Conservation (phyloP, 2,113 vertebrate genomes). For the Gymnogyps californianus region DNA sequence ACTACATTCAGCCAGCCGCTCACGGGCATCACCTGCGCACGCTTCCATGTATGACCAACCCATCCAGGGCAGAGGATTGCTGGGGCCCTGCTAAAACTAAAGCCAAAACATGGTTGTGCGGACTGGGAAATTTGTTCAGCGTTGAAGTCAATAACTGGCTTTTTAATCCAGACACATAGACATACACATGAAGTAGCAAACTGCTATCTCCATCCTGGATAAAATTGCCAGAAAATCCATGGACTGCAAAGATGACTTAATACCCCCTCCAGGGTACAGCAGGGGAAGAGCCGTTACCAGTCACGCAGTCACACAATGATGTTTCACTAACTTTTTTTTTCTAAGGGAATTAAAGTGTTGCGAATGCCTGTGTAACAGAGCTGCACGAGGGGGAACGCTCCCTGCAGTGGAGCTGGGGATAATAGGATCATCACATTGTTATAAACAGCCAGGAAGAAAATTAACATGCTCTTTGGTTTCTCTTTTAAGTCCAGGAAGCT, state of each 20-base stretch:
- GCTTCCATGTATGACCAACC: fast-evolving
- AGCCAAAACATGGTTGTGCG: not conserved
- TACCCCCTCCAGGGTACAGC: not conserved
- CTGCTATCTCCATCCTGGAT: not conserved
- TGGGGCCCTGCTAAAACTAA: not conserved
- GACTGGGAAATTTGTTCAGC: not conserved
- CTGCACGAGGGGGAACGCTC: not conserved
- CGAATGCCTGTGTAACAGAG: not conserved
- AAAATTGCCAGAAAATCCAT: not conserved
- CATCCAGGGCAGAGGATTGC: not conserved
- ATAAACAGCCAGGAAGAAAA: slow-evolving; percentile 15
- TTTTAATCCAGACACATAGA: not conserved
- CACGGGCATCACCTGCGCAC: fast-evolving
- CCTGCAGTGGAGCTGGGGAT: not conserved
- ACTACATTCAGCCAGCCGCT: fast-evolving
- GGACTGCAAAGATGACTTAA: not conserved
- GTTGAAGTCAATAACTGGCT: not conserved
- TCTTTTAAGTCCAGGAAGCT: not conserved
- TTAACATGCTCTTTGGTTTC: not conserved
- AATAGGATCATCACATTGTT: slow-evolving; percentile 40
- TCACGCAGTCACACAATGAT: fast-evolving
- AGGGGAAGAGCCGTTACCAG: not conserved
- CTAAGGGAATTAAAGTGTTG: not conserved
- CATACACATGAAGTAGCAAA: not conserved
- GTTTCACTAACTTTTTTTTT: not conserved